Conservation (phyloP, 2,888 invertebrate genomes). For the Byasa hedistus region DNA sequence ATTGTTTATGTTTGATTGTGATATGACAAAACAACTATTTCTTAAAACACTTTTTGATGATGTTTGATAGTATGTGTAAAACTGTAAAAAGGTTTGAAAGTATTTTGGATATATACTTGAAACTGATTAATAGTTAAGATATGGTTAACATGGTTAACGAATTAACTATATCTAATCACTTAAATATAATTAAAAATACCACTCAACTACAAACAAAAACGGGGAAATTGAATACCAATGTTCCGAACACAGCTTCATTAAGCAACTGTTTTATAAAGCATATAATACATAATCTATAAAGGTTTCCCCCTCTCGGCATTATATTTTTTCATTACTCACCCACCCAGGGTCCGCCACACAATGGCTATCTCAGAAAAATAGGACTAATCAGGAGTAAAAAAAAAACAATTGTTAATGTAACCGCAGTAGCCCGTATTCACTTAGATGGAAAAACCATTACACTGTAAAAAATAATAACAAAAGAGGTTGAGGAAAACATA, state of each 20-base stretch:
- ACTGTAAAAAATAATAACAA: constrained; percentile 1
- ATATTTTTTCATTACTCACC: constrained; percentile 18
- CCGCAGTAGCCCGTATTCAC: not conserved
- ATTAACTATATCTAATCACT: too few species aligned
- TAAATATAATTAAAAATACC: too few species aligned
- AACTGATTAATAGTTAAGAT: too few species aligned
- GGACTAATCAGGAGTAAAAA: constrained; percentile 2
- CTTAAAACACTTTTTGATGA: too few species aligned
- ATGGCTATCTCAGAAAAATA: constrained; percentile 20
- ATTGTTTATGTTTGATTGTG: too few species aligned
- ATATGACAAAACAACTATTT: too few species aligned
- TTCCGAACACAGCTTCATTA: not conserved
- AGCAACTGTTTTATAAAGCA: not conserved
- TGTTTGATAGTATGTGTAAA: too few species aligned
- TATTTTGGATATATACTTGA: too few species aligned
- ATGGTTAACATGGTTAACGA: too few species aligned
- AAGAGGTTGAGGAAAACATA: not conserved
- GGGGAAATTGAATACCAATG: constrained; percentile 1
- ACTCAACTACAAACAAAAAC: not conserved
- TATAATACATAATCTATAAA: constrained; percentile 1
- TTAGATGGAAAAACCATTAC: constrained; percentile 2
- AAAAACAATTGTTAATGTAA: constrained; percentile 1
- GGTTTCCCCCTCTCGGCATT: not conserved
- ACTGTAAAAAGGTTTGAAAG: too few species aligned
- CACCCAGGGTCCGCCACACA: constrained; percentile 7